Evolutionary conservation across 2,797 vertebrate genomes (phyloP).

Genomic region (Danio choprae): DNA sequence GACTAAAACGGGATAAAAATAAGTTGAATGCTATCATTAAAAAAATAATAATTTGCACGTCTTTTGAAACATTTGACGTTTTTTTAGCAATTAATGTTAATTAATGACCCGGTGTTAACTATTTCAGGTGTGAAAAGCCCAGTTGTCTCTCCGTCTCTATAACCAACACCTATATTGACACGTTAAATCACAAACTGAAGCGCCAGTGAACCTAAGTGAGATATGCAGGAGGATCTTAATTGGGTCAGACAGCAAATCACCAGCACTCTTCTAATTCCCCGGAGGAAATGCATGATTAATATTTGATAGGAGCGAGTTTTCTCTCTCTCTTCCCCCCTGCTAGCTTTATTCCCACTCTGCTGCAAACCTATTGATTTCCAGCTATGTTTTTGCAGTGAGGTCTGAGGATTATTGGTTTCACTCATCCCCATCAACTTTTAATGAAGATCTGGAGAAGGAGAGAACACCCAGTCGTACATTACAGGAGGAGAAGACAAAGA

Average conservation of each 20-base stretch:
- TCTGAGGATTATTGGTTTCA: constrained; percentile 77
- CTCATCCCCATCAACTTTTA: constrained; percentile 80
- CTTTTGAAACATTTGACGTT: no score
- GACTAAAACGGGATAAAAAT: no score
- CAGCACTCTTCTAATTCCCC: constrained; percentile 65
- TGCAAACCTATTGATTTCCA: constrained; percentile 79
- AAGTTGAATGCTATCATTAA: no score
- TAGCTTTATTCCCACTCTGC: constrained; percentile 47
- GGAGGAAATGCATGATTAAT: constrained; percentile 72
- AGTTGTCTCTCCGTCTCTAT: constrained; percentile 56
- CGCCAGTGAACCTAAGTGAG: constrained; percentile 57
- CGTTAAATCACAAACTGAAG: constrained; percentile 58
- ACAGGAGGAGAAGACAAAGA: constrained; percentile 24
- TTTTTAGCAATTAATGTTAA: no score
- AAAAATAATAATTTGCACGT: no score
- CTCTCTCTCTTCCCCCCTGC: constrained; percentile 43
- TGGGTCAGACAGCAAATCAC: constrained; percentile 73
- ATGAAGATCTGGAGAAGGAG: constrained; percentile 70
- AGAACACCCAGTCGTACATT: constrained; percentile 33
- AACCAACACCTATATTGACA: constrained; percentile 50
- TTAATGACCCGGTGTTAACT: neutral
- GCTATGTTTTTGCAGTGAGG: constrained; percentile 65
- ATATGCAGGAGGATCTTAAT: constrained; percentile 70
- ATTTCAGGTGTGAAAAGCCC: neutral
- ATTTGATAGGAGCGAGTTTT: constrained; percentile 75